phyloP scores from a whole-genome alignment of 2,113 vertebrate genomes.

The Struthio camelus region DNA sequence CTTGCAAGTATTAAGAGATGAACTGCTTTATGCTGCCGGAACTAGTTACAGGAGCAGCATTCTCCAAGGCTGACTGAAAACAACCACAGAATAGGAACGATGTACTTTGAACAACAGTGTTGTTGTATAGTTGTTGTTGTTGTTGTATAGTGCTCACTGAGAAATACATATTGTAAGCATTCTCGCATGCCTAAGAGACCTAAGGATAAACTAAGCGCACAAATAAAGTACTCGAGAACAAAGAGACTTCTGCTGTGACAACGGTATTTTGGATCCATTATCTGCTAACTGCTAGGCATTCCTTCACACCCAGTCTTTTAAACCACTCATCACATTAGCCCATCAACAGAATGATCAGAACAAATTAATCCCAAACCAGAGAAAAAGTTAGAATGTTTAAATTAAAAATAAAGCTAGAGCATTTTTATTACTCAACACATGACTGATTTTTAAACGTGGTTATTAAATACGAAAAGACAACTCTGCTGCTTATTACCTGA shows the following conservation, averaged over 20 bases:
- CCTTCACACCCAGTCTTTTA: background rate
- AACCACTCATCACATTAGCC: background rate
- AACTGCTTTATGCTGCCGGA: background rate
- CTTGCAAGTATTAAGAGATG: background rate
- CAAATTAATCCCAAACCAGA: background rate
- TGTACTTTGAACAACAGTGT: background rate
- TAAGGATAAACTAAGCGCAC: background rate
- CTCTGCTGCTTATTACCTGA: slow-evolving; percentile 82
- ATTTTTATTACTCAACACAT: background rate
- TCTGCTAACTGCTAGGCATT: background rate
- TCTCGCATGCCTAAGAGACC: background rate
- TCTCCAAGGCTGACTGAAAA: background rate
- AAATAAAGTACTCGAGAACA: too few relatives aligned
- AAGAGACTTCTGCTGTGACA: background rate
- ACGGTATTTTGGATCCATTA: background rate
- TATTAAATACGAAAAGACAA: slow-evolving; percentile 5
- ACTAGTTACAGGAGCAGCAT: background rate
- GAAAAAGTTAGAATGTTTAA: background rate
- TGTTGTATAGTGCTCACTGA: background rate
- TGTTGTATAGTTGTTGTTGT: too few relatives aligned
- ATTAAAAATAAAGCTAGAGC: background rate
- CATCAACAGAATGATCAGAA: background rate
- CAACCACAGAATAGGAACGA: background rate
- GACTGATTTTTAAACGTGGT: background rate
- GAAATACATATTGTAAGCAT: background rate